These are phyloP conservation scores for Sinodicranocentrus sp. DNA, from an alignment of 2,888 invertebrate genomes.

Conservation along the genomic window DNA sequence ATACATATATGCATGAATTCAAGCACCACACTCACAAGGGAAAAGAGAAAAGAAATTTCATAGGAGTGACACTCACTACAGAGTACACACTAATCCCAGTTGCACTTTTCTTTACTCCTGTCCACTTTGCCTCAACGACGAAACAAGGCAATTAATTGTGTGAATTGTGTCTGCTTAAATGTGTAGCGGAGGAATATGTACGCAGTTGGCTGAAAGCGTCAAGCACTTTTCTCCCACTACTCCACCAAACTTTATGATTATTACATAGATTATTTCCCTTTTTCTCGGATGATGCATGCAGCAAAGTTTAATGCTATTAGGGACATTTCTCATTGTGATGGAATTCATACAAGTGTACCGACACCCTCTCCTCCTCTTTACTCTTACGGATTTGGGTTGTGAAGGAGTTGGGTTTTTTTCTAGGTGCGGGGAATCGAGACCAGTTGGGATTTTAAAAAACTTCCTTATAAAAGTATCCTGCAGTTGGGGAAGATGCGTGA, in stretches of 20 bases:
- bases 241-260: slow-evolving; percentile 5
- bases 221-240: slow-evolving; percentile 18
- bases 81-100: slow-evolving; percentile 1
- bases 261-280: slow-evolving; percentile 14
- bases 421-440: not conserved
- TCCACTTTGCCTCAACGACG: not conserved
- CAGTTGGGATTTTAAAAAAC: not conserved
- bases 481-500: too few species aligned
- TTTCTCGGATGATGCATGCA: slow-evolving; percentile 8
- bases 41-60: not conserved
- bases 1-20: too few species aligned
- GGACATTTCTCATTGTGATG: not conserved
- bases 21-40: not conserved
- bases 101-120: slow-evolving; percentile 11
- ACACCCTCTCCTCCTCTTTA: not conserved
- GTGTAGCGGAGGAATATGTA: too few species aligned
- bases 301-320: not conserved
- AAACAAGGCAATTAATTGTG: slow-evolving; percentile 31
- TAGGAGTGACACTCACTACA: too few species aligned
- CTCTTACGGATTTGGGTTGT: not conserved
- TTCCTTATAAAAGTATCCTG: too few species aligned
- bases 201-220: not conserved
- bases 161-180: slow-evolving; percentile 13
- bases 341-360: not conserved
- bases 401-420: not conserved